Percentiles rank a stretch among this genome's conserved stretches.
Conservation (phyloP, 2,113 vertebrate genomes). For the Empidonax traillii region DNA sequence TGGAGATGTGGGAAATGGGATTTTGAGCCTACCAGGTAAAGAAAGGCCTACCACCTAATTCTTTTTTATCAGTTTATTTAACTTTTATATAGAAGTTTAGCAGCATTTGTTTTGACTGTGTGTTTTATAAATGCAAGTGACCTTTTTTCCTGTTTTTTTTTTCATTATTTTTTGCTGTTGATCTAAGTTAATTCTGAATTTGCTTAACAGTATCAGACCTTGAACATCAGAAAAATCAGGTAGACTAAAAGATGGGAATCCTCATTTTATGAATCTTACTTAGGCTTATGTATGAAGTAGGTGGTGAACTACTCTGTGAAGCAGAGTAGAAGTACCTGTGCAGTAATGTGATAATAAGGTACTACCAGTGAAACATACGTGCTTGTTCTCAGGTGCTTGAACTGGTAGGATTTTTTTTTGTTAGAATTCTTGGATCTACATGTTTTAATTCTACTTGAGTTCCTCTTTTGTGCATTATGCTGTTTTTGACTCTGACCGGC, state of each 20-base stretch:
- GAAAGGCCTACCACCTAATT: not conserved
- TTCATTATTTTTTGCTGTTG: not conserved
- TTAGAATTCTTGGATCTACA: not conserved
- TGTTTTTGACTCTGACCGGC: not conserved
- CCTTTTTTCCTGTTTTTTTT: not conserved
- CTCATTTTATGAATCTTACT: not conserved
- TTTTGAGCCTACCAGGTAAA: not conserved
- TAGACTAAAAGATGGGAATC: not conserved
- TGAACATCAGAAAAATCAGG: not conserved
- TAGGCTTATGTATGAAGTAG: not conserved
- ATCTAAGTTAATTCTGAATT: not conserved
- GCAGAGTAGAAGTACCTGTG: not conserved
- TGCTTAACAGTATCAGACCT: not conserved
- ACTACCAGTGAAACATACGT: not conserved
- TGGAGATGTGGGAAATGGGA: not conserved
- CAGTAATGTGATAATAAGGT: not conserved
- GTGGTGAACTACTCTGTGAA: not conserved
- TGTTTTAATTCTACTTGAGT: not conserved
- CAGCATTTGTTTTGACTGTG: not conserved
- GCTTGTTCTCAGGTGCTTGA: not conserved
- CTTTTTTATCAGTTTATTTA: not conserved
- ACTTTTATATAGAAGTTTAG: not conserved
- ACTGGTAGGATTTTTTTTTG: not conserved
- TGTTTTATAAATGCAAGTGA: not conserved
- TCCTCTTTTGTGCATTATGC: not conserved